Percentiles rank a stretch among this genome's conserved stretches.
Conservation (phyloP, 2,113 vertebrate species). For the Ursus arctos region DNA sequence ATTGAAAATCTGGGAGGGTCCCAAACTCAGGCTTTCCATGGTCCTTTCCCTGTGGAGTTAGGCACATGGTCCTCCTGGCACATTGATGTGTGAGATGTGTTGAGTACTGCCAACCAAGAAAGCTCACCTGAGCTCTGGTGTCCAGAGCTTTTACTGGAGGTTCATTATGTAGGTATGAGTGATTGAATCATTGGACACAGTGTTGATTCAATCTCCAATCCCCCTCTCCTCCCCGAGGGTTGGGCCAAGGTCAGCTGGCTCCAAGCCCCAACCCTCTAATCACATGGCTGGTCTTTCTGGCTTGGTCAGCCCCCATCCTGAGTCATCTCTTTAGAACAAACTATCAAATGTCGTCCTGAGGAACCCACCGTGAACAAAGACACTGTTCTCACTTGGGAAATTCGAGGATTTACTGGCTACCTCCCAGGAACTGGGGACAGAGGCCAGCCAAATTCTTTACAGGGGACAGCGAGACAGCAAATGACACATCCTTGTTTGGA, state of each 20-base stretch:
- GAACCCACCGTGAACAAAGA: background rate
- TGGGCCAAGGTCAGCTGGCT: background rate
- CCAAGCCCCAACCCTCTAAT: background rate
- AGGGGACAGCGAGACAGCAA: background rate
- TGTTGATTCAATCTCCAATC: background rate
- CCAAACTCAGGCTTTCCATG: background rate
- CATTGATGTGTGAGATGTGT: rapidly evolving
- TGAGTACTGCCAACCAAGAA: background rate
- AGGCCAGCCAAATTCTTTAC: background rate
- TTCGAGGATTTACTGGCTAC: background rate
- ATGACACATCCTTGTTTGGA: background rate
- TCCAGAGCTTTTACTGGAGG: background rate
- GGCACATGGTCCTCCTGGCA: background rate
- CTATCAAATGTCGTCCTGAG: background rate
- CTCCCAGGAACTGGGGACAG: background rate
- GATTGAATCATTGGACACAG: background rate
- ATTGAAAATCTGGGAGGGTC: rapidly evolving
- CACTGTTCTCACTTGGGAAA: background rate
- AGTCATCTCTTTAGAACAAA: background rate
- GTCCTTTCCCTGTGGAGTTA: background rate
- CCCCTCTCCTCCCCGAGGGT: background rate
- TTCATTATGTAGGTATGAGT: background rate
- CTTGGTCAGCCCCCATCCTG: background rate
- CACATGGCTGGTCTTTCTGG: background rate
- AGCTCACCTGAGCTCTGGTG: background rate